Percentiles rank a stretch among this genome's conserved stretches.
phyloP scores from a whole-genome alignment of 2,113 vertebrate species.

The Dasypus novemcinctus region DNA sequence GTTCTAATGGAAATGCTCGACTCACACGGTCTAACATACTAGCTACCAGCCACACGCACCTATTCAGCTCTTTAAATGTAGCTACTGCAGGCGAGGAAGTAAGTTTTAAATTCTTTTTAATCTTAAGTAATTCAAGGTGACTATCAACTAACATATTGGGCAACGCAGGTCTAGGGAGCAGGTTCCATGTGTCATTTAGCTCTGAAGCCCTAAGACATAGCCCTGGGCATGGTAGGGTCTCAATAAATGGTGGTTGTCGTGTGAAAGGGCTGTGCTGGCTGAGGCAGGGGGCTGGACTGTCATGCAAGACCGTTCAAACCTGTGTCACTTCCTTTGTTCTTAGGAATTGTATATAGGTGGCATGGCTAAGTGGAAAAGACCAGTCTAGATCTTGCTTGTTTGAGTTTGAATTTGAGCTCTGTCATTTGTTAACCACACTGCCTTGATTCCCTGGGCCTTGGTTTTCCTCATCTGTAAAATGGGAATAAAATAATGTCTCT shows the following conservation, averaged over 20 bases:
- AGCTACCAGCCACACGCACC: neutral
- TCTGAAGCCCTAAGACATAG: neutral
- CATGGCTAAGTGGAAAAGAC: neutral
- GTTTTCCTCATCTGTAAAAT: slow-evolving; percentile 26
- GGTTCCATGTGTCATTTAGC: neutral
- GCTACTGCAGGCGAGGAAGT: neutral
- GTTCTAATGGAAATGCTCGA: neutral
- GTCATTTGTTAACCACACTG: neutral
- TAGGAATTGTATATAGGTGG: neutral
- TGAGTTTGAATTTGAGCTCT: neutral
- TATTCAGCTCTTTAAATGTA: neutral
- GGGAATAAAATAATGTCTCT: neutral
- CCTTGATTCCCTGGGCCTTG: neutral
- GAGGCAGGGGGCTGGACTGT: neutral
- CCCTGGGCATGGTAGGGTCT: neutral
- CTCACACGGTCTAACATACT: neutral
- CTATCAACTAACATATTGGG: neutral
- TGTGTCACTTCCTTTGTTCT: neutral
- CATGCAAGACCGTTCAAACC: neutral
- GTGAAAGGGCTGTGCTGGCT: neutral
- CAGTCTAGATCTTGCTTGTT: neutral
- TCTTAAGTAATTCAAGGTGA: neutral
- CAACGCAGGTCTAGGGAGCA: neutral
- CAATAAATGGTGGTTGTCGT: neutral
- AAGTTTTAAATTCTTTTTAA: neutral